Evolutionary conservation across 1,140 invertebrate genomes (phyloP).

Genomic region (Aphelenchoides fujianensis): DNA sequence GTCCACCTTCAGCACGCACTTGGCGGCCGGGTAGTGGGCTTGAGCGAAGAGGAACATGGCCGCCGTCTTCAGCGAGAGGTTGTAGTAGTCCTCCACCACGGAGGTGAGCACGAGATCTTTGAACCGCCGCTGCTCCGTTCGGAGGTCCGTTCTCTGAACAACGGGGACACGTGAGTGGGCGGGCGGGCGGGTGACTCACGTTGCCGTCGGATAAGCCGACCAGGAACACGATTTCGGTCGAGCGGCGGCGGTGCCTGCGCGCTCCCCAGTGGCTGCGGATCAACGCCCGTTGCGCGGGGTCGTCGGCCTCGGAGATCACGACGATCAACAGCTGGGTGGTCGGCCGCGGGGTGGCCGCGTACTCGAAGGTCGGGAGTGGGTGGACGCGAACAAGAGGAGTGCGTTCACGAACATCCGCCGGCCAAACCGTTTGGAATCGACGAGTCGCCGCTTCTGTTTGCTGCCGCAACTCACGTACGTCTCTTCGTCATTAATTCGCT

Average conservation of each 20-base stretch:
- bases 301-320: not conserved
- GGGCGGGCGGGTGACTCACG: not conserved
- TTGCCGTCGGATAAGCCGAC: not conserved
- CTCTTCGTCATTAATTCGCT: no score
- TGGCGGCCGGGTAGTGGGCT: not conserved
- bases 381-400: no score
- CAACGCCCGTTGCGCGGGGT: not conserved
- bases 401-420: no score
- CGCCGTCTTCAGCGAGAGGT: constrained; percentile 1
- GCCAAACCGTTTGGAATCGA: no score
- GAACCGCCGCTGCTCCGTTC: not conserved
- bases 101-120: not conserved
- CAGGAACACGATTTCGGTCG: not conserved
- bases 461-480: no score
- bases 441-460: no score
- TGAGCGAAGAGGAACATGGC: not conserved
- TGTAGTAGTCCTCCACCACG: constrained; percentile 3
- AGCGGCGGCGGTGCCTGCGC: not conserved
- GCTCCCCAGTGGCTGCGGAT: not conserved
- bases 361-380: not conserved
- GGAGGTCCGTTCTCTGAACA: not conserved
- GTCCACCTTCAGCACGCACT: constrained; percentile 3
- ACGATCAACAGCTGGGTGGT: constrained; percentile 1
- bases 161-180: no score
- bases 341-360: not conserved